A percentile compares a stretch with the other conserved stretches of the same genome.
phyloP scores from a whole-genome alignment of 2,113 vertebrate species.

The Erpornis zantholeuca region DNA sequence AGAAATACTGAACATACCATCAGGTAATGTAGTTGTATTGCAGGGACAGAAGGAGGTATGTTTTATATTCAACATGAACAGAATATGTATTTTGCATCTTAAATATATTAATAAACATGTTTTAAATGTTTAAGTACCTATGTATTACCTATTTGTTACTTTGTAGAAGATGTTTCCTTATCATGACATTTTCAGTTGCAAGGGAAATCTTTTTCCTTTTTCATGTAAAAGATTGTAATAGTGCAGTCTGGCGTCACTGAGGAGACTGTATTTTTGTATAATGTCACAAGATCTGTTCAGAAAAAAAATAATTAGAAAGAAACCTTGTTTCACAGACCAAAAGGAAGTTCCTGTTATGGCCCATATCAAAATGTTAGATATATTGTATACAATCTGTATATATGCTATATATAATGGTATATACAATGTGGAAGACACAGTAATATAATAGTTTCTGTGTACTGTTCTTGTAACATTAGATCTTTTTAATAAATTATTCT shows the following conservation, averaged over 20 bases:
- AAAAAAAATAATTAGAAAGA: background rate
- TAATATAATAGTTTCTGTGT: slow-evolving; percentile 80
- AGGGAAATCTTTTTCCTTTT: slow-evolving; percentile 35
- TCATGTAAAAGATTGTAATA: slow-evolving; percentile 53
- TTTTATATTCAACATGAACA: slow-evolving; percentile 64
- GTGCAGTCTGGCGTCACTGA: slow-evolving; percentile 65
- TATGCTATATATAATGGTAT: slow-evolving; percentile 78
- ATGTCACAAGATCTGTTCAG: slow-evolving; percentile 19
- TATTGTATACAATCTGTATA: slow-evolving; percentile 79
- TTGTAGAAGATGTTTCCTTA: slow-evolving; percentile 53
- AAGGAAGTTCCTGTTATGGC: slow-evolving; percentile 57
- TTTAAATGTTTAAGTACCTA: slow-evolving; percentile 70
- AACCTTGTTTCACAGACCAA: slow-evolving; percentile 65
- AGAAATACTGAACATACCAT: slow-evolving; percentile 17
- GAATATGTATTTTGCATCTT: slow-evolving; percentile 72
- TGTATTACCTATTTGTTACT: slow-evolving; percentile 66
- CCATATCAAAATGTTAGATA: slow-evolving; percentile 70
- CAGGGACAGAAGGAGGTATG: slow-evolving; percentile 32
- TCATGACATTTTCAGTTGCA: slow-evolving; percentile 38
- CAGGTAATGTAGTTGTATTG: slow-evolving; percentile 35
- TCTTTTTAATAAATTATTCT: slow-evolving; percentile 84
- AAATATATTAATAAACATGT: slow-evolving; percentile 67
- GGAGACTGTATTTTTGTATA: slow-evolving; percentile 80
- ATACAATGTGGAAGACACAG: slow-evolving; percentile 77
- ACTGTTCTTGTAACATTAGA: slow-evolving; percentile 83